Evolutionary conservation across 2,888 invertebrate species (phyloP).

Genomic region (Agrotis segetum): DNA sequence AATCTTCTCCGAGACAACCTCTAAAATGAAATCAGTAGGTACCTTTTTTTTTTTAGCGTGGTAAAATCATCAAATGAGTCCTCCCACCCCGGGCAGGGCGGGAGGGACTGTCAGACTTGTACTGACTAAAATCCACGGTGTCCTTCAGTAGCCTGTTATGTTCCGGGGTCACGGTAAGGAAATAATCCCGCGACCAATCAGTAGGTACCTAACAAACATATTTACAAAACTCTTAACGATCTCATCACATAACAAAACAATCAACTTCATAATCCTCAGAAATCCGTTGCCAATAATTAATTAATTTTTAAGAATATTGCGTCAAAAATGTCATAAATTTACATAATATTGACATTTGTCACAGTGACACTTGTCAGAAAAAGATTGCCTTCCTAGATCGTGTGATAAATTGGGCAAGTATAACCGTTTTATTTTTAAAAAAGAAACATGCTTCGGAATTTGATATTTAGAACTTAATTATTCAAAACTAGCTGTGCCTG

Average conservation of each 20-base stretch:
- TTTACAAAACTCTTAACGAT: slow-evolving; percentile 12
- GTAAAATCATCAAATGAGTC: too few species aligned
- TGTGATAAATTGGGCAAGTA: slow-evolving; percentile 61
- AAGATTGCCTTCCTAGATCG: slow-evolving; percentile 67
- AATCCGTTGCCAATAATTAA: slow-evolving; percentile 43
- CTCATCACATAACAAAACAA: slow-evolving; percentile 24
- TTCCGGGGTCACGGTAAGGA: too few species aligned
- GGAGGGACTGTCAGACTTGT: too few species aligned
- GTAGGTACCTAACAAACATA: slow-evolving; percentile 15
- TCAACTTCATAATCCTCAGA: slow-evolving; percentile 17
- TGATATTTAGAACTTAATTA: slow-evolving; percentile 66
- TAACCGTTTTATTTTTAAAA: slow-evolving; percentile 32
- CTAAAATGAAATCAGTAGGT: slow-evolving; percentile 14
- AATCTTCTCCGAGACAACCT: slow-evolving; percentile 25
- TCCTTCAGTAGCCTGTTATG: too few species aligned
- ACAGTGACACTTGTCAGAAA: slow-evolving; percentile 58
- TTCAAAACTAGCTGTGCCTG: slow-evolving; percentile 29
- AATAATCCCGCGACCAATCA: too few species aligned
- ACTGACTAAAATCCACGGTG: too few species aligned
- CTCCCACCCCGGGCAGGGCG: too few species aligned
- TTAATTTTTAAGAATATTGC: slow-evolving; percentile 57
- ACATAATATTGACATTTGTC: slow-evolving; percentile 56
- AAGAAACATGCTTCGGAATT: slow-evolving; percentile 56
- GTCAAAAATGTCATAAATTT: slow-evolving; percentile 58
- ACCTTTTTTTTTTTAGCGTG: too few species aligned